These are phyloP conservation scores for Halcyon chelicuti DNA, from an alignment of 2,797 vertebrate species.

Conservation along the genomic window DNA sequence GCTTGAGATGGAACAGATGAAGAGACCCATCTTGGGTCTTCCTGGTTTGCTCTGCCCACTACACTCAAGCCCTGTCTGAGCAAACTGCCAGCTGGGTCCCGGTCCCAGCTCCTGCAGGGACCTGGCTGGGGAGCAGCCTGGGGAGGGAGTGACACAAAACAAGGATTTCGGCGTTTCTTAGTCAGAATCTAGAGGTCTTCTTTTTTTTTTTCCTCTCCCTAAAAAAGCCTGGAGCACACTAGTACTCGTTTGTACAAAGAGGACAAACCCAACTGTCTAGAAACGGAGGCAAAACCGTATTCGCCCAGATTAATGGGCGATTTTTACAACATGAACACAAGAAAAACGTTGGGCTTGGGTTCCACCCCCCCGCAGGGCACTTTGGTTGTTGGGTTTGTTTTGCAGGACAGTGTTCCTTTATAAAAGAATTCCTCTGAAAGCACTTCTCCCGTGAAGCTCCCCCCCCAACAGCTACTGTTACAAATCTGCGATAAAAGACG, in stretches of 20 bases:
- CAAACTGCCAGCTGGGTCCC: not conserved
- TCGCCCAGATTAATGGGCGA: not conserved
- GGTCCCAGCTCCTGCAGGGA: not conserved
- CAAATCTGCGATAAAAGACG: conserved; percentile 42
- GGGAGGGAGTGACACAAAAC: not conserved
- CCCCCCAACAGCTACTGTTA: conserved; percentile 46
- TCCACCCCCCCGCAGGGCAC: not conserved
- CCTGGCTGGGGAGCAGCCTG: not conserved
- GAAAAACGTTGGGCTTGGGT: not conserved
- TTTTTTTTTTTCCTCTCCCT: too few species aligned
- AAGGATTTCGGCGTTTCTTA: not conserved
- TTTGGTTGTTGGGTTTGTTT: not conserved
- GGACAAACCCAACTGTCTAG: not conserved
- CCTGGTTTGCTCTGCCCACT: not conserved
- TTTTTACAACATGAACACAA: not conserved
- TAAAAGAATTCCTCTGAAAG: conserved; percentile 38
- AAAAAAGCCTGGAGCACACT: not conserved
- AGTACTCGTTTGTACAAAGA: not conserved
- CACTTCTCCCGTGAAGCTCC: not conserved
- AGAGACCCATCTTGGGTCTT: not conserved
- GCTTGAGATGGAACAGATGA: not conserved
- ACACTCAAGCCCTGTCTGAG: fast-evolving
- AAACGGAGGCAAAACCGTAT: conserved; percentile 13
- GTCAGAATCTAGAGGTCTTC: not conserved
- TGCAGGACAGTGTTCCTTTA: not conserved